A percentile compares a stretch with the other conserved stretches of the same genome.
These are phyloP conservation scores for Diogma glabrata DNA, from an alignment of 2,888 invertebrate genomes.

Conservation along the genomic window DNA sequence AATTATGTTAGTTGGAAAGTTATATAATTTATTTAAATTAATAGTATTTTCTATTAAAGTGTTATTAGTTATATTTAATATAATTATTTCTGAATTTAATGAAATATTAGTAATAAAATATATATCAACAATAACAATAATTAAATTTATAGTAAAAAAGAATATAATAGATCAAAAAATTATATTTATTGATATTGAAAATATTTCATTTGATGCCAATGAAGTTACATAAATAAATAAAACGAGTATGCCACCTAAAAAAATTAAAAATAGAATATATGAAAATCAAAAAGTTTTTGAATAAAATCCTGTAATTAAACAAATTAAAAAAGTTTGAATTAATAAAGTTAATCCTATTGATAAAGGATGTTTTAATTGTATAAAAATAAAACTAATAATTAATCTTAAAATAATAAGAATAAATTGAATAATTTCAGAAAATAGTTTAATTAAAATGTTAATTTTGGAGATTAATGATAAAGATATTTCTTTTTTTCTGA, in stretches of 20 bases:
- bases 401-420: slow-evolving; percentile 19
- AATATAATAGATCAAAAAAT: slow-evolving; percentile 25
- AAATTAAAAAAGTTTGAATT: slow-evolving; percentile 40
- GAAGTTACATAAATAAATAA: slow-evolving; percentile 54
- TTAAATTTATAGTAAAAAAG: too few species aligned
- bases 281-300: slow-evolving; percentile 46
- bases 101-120: too few species aligned
- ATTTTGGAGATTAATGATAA: slow-evolving; percentile 58
- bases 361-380: slow-evolving; percentile 40
- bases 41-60: too few species aligned
- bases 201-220: slow-evolving; percentile 49
- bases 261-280: slow-evolving; percentile 49
- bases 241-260: slow-evolving; percentile 51
- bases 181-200: slow-evolving; percentile 33
- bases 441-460: slow-evolving; percentile 56
- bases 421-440: slow-evolving; percentile 38
- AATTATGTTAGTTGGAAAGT: slow-evolving; percentile 40
- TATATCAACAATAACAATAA: slow-evolving; percentile 24
- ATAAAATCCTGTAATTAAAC: slow-evolving; percentile 39
- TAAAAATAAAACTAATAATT: slow-evolving; percentile 33
- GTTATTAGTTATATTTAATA: slow-evolving; percentile 26
- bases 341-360: slow-evolving; percentile 44
- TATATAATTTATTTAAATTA: slow-evolving; percentile 43
- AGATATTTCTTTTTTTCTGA: slow-evolving; percentile 34
- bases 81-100: slow-evolving; percentile 30